Base-by-base conservation (phyloP, 2,888 invertebrate genomes). In the Phaedon cochleariae region DNA sequence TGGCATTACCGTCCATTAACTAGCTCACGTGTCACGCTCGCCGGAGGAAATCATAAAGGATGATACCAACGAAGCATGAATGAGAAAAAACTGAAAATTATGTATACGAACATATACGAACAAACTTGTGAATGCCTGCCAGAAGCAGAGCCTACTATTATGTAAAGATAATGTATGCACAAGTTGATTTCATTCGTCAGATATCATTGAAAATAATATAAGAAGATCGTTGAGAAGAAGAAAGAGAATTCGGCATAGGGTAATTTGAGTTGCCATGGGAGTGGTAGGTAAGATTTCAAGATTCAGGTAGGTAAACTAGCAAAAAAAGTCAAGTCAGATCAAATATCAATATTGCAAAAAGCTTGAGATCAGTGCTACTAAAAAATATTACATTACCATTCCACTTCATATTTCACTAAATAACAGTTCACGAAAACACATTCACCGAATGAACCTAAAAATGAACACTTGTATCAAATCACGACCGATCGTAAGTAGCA, bases 31-130 rank as follows among this genome's bases (percentile, higher is more conserved):
- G 61, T 61, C 29, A 53, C 41, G 61, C 18, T 54, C 48, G 29
- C 21, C 54, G 37, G 46, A 61, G 61, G 61, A 61, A 54, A 46
- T 52, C 61, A 37, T 61, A 45, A 41, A 41, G 41, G 45, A 15
- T n/a, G n/a, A 54, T 54, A 45, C 52, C 21, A 54, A 46, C 54
- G 54, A 61, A n/a, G 54, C 61, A 46, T 61, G 61, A 61, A 59
- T 46, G 20, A 37, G 7, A 55, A 54, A 61, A 54, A 46, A 12
- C 17, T 45, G 21, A 54, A 46, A 46, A 41, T 54, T 41, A 29
- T 52, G 54, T 54, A 21, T 52, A n/a, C n/a, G n/a, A n/a, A n/a
- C n/a, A n/a, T n/a, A n/a, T n/a, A n/a, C n/a, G n/a, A n/a, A n/a
- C n/a, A n/a, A n/a, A n/a, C n/a, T n/a, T 10, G 18, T 18, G n/a